Base-by-base conservation (phyloP, 2,888 invertebrate species). In the Dolichomitus sp. region DNA sequence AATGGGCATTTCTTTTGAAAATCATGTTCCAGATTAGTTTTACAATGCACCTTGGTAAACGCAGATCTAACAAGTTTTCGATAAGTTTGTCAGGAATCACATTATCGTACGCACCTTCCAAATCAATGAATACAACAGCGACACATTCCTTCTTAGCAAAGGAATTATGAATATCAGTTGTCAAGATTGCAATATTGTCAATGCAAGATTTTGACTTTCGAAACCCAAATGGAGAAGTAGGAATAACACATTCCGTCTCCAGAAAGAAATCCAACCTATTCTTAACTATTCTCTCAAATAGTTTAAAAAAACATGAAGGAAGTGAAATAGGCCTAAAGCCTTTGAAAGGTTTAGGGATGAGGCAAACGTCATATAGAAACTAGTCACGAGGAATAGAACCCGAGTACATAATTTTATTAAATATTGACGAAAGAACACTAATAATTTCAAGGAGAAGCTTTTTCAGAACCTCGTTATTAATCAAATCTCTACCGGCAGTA, bases 61-160 rank as follows among this genome's bases (percentile, higher is more conserved):
- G 27, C 14, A 48, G 19, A 45, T 59, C 33, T 30, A n/a, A 12
- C 9, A 72, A 19, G 19, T 59, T 72, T 17, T 72, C 23, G 17
- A 72, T 19, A 12, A 72, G 45, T 9, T 45, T 4, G 14, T 45
- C 27, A 12, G 48, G 33, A 4, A 61, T 42, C 6, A 59, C 59
- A 30, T 72, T 72, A n/a, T 73, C 73, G 30, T 37, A 61, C 0
- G 63, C 73, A 1, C 73, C 73, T 37, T 73, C 63, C 2, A 73
- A 17, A 33, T 73, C 61, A 0, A 73, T 6, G 48, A 61, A 73
- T 19, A 61, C 50, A 3, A 61, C 61, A 17, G 61, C 45, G 1
- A 61, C 17, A 45, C 12, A 30, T 42, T 73, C 17, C 30, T 42
- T 14, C 27, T 48, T 61, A 9, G 50, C 45, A 48, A 73, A 73